Conservation (phyloP, 2,113 vertebrate genomes). For the Ifrita kowaldi region DNA sequence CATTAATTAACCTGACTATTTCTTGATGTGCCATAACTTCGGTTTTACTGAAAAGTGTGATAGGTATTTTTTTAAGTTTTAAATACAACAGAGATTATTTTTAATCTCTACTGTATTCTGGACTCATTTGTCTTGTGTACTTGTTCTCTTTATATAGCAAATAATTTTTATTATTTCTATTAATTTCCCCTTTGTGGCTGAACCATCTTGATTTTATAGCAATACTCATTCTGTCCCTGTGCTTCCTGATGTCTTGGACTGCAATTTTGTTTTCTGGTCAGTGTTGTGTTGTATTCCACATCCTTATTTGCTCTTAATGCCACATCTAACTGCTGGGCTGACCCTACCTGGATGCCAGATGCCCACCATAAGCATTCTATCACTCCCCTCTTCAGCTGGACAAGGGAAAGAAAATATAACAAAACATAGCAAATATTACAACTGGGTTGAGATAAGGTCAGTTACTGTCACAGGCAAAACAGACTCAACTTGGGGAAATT, state of each 20-base stretch:
- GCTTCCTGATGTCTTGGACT: background rate
- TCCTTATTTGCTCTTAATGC: background rate
- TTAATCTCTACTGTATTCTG: background rate
- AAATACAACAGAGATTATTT: background rate
- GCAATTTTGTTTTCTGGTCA: background rate
- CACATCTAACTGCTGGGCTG: background rate
- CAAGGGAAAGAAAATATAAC: background rate
- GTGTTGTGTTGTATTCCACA: background rate
- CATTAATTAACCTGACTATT: background rate
- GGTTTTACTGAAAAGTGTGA: background rate
- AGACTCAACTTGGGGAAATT: background rate
- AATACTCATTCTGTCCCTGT: background rate
- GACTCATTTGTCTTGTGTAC: background rate
- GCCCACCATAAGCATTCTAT: background rate
- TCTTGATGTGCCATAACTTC: background rate
- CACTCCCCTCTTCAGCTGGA: background rate
- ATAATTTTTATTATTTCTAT: background rate
- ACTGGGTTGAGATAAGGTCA: background rate
- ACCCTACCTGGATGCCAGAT: background rate
- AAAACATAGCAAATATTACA: background rate
- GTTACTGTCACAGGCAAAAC: background rate
- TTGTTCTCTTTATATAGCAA: background rate
- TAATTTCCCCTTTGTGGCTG: background rate
- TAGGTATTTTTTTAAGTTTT: background rate
- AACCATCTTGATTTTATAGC: background rate